Evolutionary conservation across 2,888 invertebrate species (phyloP), one percentile per base, ranked within the genome.

Genomic region (Drosophila colorata): DNA sequence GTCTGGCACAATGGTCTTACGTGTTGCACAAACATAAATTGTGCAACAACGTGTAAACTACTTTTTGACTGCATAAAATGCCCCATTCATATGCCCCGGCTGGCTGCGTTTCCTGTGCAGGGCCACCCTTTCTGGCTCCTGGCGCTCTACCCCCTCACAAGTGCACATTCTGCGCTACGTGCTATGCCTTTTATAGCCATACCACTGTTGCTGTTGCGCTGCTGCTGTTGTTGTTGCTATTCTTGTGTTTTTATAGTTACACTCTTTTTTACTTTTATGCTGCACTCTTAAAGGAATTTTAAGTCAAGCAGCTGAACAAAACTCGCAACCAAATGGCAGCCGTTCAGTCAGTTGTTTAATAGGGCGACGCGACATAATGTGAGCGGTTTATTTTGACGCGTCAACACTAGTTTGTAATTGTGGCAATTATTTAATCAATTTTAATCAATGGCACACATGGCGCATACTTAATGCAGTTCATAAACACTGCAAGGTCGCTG

Each of bases 41-140:
- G 88, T 83, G 85, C 87, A 89, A 87, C 88, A 88, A 87, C 90
- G 90, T 90, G 90, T 88, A 88, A 90, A 90, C 79, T 87, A 85
- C 87, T 80, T 90, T 88, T 80, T 88, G 88, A 86, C 83, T 89
- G 79, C 74, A 79, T 71, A 71, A 81, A 87, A 80, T 71, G 84
- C 78, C 67, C 69, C 78, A 80, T 78, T 83, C 78, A 76, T 73
- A 75, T 71, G 66, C 67, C 76, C 69, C 53, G 66, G 55, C 79
- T 73, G 69, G 38, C 72, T 61, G 72, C 44, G 58, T 70, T 67
- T 63, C 64, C 67, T 56, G 41, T 57, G 40, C 60, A 41, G 43
- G 37, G 44, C 55, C 53, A 43, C 53, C 44, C 25, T 55, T 55
- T 43, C 37, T 25, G 23, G 11, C 57, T 28, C 8, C 25, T 25